Evolutionary conservation across 2,797 vertebrate genomes (phyloP).

Genomic region (Oreochromis mossambicus): DNA sequence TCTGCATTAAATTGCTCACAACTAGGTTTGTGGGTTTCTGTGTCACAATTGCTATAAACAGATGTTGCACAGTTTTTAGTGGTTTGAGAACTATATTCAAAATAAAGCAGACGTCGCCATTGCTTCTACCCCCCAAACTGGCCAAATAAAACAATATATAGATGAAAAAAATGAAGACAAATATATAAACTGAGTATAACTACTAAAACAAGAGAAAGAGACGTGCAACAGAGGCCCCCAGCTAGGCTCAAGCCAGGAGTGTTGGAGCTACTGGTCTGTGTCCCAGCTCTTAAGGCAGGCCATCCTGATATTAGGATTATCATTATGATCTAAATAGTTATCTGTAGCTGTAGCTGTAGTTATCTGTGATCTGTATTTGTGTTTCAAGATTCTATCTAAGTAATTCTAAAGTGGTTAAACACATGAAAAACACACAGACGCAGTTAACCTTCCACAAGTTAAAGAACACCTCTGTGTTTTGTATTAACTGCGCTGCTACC

Average conservation of each 20-base stretch:
- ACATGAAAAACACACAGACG: neutral
- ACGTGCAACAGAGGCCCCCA: neutral
- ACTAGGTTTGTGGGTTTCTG: neutral
- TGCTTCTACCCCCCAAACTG: neutral
- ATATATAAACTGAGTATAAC: neutral
- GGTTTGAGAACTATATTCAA: neutral
- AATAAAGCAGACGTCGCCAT: neutral
- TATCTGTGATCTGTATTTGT: neutral
- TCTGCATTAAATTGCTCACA: neutral
- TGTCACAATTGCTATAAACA: neutral
- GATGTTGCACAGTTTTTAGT: neutral
- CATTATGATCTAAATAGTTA: neutral
- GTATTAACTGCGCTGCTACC: neutral
- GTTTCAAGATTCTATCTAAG: neutral
- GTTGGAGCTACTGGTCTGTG: neutral
- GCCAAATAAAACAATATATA: neutral
- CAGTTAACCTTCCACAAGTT: neutral
- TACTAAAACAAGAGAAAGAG: neutral
- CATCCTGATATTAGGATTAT: neutral
- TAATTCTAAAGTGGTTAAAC: neutral
- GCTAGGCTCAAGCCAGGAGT: neutral
- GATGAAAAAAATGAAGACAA: neutral
- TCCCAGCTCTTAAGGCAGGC: neutral
- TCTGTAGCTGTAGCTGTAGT: neutral
- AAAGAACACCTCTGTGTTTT: constrained; percentile 15